phyloP scores from a whole-genome alignment of 2,888 invertebrate genomes.

The Erebia ligea region DNA sequence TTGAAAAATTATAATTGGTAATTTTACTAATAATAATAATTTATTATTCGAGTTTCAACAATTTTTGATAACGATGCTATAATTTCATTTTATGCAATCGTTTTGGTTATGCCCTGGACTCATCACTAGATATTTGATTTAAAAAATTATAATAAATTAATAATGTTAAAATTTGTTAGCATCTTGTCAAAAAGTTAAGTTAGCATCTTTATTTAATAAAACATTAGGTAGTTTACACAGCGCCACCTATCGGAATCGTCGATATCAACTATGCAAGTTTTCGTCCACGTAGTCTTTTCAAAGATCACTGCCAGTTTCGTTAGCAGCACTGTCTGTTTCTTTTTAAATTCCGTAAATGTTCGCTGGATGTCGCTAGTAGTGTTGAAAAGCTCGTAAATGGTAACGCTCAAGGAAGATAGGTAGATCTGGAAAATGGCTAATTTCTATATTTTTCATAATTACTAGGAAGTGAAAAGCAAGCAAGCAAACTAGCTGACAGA shows the following conservation, averaged over 20 bases:
- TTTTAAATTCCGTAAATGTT: neutral
- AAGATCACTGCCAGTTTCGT: neutral
- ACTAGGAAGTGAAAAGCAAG: too few relatives aligned
- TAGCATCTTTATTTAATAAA: neutral
- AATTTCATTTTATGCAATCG: neutral
- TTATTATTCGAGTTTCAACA: neutral
- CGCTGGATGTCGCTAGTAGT: constrained; percentile 8
- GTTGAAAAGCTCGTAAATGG: neutral
- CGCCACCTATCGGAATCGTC: constrained; percentile 8
- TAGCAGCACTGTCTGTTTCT: neutral
- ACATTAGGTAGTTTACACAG: neutral
- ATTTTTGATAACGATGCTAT: too few relatives aligned
- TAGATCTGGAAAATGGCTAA: too few relatives aligned
- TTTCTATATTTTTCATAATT: too few relatives aligned
- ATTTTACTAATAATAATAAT: neutral
- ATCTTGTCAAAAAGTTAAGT: neutral
- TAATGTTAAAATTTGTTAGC: neutral
- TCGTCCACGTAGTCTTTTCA: neutral
- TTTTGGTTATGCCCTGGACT: constrained; percentile 10
- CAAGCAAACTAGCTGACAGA: too few relatives aligned
- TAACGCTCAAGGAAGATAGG: too few relatives aligned
- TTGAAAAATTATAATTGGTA: neutral
- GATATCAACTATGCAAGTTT: neutral
- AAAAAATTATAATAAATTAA: neutral
- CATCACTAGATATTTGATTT: neutral